Evolutionary conservation across 2,797 vertebrate genomes (phyloP).

Genomic region (Pogoniulus pusillus): DNA sequence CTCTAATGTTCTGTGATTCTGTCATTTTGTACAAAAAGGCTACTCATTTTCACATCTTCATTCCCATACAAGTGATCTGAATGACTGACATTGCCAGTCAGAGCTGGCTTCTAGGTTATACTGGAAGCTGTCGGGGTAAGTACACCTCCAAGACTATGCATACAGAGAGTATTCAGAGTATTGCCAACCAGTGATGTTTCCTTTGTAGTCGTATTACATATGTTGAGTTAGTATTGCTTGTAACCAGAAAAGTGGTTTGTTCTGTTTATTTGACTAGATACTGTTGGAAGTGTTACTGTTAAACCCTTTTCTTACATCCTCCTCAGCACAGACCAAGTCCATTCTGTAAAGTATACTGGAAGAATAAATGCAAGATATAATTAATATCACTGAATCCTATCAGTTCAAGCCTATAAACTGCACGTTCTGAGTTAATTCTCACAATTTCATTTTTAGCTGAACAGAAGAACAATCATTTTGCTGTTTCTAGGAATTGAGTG

Average conservation of each 20-base stretch:
- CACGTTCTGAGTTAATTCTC: conserved; percentile 1
- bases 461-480: not conserved
- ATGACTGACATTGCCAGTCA: not conserved
- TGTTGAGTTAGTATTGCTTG: not conserved
- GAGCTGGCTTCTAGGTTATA: not conserved
- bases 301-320: not conserved
- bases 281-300: not conserved
- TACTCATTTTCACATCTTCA: not conserved
- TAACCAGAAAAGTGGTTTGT: not conserved
- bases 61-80: not conserved
- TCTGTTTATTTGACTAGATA: not conserved
- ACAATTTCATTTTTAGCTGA: conserved; percentile 16
- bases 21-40: not conserved
- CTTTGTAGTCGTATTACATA: not conserved
- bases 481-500: not conserved
- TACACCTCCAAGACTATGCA: not conserved
- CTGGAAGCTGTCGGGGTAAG: not conserved
- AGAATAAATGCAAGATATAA: not conserved
- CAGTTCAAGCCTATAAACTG: not conserved
- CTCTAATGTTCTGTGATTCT: too few species aligned
- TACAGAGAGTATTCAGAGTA: too few species aligned
- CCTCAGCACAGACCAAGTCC: not conserved
- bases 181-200: not conserved
- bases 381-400: not conserved
- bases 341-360: not conserved